Base-by-base conservation (phyloP, 2,113 vertebrate genomes). In the Gymnorhina tibicen region DNA sequence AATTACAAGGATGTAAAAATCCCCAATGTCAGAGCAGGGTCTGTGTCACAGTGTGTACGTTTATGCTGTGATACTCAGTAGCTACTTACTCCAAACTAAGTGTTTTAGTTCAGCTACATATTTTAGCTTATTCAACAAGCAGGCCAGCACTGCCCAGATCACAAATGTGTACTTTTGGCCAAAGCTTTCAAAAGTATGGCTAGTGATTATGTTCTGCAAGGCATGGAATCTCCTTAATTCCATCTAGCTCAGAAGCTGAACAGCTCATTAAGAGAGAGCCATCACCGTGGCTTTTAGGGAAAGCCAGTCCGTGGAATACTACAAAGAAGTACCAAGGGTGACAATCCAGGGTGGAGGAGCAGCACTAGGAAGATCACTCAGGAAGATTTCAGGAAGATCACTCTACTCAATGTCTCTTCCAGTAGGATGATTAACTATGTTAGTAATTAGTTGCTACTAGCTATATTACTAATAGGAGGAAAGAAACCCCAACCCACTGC, bases 21-120 rank as follows among this genome's bases (percentile, higher is more conserved):
- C 19, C 47, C 16, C 69, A 39, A 28, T 21, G 52, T 5, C 52
- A 84, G 46, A 82, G 55, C 26, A 70, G 37, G 24, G 6, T 42
- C 49, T 37, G 2, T 13, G 39, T 16, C 24, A 18, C 27, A 66
- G 53, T 19, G 28, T 0, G 1, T 7, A 3, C 2, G 3, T 23
- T 90, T 59, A 74, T 88, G 81, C 70, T 55, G 33, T 30, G 50
- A 79, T 37, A 14, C 39, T 69, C 70, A 58, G 32, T 27, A 59
- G 53, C 24, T 8, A 20, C 19, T 39, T 14, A 56, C 21, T 76
- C 53, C 70, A 91, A 87, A 68, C 8, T n/a, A 68, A 62, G 3
- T 11, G 37, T 13, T 87, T 52, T 53, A 50, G 28, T 42, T 55
- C 78, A 70, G 27, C 46, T 55, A 27, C 14, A 2, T 7, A 64